Conservation (phyloP, 1,140 invertebrate genomes). For the Drosophila pectinifera region DNA sequence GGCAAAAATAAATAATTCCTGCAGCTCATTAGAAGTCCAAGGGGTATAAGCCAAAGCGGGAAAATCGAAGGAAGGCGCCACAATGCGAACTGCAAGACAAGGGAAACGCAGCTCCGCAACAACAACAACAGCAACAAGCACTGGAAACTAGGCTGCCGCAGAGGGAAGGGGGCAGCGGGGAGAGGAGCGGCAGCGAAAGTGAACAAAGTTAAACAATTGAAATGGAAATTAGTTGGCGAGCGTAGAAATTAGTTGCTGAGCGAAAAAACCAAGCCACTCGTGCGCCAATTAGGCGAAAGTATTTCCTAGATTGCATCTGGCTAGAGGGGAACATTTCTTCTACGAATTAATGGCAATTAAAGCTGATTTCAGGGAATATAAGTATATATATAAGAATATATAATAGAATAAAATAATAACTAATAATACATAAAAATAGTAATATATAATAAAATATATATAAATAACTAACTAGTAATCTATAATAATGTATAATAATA, state of each 20-base stretch:
- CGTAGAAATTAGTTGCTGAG: slow-evolving; percentile 18
- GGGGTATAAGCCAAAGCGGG: slow-evolving; percentile 17
- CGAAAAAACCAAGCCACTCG: too few relatives aligned
- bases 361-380: too few relatives aligned
- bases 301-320: background rate
- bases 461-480: too few relatives aligned
- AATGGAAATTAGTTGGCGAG: slow-evolving; percentile 50
- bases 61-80: slow-evolving; percentile 23
- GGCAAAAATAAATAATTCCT: slow-evolving; percentile 42
- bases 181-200: slow-evolving; percentile 26
- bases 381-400: too few relatives aligned
- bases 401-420: too few relatives aligned
- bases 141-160: slow-evolving; percentile 46
- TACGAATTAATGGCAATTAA: background rate
- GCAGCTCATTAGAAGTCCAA: slow-evolving; percentile 58
- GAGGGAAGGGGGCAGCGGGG: background rate
- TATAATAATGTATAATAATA: too few relatives aligned
- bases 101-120: slow-evolving; percentile 25
- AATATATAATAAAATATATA: too few relatives aligned
- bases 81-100: slow-evolving; percentile 51
- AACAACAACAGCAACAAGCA: slow-evolving; percentile 12
- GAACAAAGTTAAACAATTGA: slow-evolving; percentile 53
- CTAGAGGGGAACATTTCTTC: background rate
- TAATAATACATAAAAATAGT: too few relatives aligned
- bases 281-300: slow-evolving; percentile 3